Evolutionary conservation across 2,888 invertebrate species (phyloP).

Genomic region (Drosophila prolongata): DNA sequence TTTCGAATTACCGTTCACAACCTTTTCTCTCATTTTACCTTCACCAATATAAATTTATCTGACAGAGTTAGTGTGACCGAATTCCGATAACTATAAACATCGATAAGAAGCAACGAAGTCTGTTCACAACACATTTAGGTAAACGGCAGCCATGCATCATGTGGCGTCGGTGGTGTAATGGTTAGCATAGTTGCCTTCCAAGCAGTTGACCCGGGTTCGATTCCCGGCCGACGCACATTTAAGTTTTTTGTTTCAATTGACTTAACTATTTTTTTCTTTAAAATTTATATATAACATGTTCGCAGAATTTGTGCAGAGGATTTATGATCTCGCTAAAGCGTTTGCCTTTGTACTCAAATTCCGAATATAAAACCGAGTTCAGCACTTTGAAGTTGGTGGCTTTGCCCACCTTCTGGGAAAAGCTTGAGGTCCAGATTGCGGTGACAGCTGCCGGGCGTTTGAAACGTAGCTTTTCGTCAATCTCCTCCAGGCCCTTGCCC

Average conservation of each 20-base stretch:
- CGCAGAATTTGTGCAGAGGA: slow-evolving; percentile 59
- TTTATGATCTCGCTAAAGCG: slow-evolving; percentile 87
- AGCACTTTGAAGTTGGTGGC: slow-evolving; percentile 86
- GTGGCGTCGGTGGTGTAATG: slow-evolving; percentile 83
- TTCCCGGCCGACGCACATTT: slow-evolving; percentile 82
- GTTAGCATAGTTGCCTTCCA: slow-evolving; percentile 84
- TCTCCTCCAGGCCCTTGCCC: slow-evolving; percentile 84
- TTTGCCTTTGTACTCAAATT: slow-evolving; percentile 86
- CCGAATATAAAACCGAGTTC: slow-evolving; percentile 85
- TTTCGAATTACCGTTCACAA: too few species aligned
- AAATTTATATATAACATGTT: slow-evolving; percentile 52
- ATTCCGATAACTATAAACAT: neutral
- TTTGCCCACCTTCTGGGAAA: slow-evolving; percentile 87
- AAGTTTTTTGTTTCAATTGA: slow-evolving; percentile 38
- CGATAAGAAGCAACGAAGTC: neutral
- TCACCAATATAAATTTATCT: neutral
- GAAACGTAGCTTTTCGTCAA: slow-evolving; percentile 64
- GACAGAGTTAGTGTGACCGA: slow-evolving; percentile 2
- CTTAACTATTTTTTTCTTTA: slow-evolving; percentile 21
- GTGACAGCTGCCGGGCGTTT: slow-evolving; percentile 84
- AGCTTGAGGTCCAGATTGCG: slow-evolving; percentile 87
- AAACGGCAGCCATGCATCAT: neutral
- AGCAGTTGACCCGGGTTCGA: slow-evolving; percentile 84
- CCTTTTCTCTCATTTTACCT: neutral
- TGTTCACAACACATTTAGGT: neutral